These are phyloP conservation scores for Clarias magur DNA, from an alignment of 2,113 vertebrate genomes.

Conservation along the genomic window DNA sequence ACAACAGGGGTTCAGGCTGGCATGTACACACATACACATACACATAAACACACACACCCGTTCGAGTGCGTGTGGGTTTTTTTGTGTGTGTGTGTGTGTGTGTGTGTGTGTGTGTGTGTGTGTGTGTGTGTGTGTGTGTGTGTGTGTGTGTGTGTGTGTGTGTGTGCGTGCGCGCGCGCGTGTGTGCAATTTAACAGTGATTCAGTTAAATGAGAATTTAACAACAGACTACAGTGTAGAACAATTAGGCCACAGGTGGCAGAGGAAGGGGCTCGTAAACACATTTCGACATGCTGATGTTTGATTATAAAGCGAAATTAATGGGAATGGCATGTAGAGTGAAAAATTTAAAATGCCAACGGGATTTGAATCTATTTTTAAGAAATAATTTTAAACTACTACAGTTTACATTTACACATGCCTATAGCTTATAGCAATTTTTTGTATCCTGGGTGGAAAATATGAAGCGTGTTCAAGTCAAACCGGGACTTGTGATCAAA, in stretches of 20 bases:
- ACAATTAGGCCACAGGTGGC: not conserved
- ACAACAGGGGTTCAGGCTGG: not conserved
- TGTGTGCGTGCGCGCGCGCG: not conserved
- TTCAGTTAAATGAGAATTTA: slow-evolving; percentile 8
- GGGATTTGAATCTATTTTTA: not conserved
- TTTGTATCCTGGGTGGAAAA: not conserved
- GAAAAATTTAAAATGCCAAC: not conserved
- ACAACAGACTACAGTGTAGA: not conserved
- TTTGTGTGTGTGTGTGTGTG: slow-evolving; percentile 4
- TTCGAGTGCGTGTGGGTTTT: no score
- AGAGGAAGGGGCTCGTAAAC: not conserved
- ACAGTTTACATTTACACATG: not conserved
- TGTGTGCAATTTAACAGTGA: not conserved
- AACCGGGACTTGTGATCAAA: no score
- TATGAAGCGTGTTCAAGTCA: no score
- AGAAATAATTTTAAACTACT: not conserved
- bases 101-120: not conserved
- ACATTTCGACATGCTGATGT: not conserved
- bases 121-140: slow-evolving; percentile 1
- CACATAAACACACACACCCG: not conserved
- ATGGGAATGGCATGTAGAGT: not conserved
- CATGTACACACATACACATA: slow-evolving; percentile 2
- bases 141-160: not conserved
- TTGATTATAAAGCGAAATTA: not conserved
- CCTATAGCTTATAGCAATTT: not conserved